These are phyloP conservation scores for Drosophila tanythrix DNA, from an alignment of 2,888 invertebrate genomes.

Conservation along the genomic window DNA sequence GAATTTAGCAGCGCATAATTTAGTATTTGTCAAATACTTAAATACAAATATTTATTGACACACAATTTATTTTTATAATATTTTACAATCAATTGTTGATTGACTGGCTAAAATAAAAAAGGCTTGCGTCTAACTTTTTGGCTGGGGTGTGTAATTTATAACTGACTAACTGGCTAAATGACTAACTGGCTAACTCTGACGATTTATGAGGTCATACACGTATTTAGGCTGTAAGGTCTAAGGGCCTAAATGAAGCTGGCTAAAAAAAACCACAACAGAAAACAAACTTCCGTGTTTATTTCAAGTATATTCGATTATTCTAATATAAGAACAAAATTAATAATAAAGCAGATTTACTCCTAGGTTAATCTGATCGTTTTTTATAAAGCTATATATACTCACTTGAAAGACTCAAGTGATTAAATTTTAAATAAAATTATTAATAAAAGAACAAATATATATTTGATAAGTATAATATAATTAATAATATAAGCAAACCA, in stretches of 20 bases:
- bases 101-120: constrained; percentile 43
- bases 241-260: constrained; percentile 21
- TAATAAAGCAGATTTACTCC: not conserved
- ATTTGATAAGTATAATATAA: too few species aligned
- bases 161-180: constrained; percentile 10
- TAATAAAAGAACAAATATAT: not conserved
- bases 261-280: not conserved
- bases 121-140: constrained; percentile 18
- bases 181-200: constrained; percentile 7
- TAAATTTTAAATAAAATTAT: not conserved
- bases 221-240: constrained; percentile 17
- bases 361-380: too few species aligned
- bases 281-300: not conserved
- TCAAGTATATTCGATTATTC: not conserved
- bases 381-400: not conserved
- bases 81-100: constrained; percentile 70
- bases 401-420: not conserved
- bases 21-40: not conserved
- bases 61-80: constrained; percentile 10
- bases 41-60: not conserved
- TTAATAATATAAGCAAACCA: too few species aligned
- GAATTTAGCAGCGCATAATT: not conserved
- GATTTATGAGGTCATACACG: constrained; percentile 48
- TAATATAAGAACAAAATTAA: not conserved
- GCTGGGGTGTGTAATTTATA: constrained; percentile 34